Percentiles rank a stretch among this genome's conserved stretches.
phyloP scores from a whole-genome alignment of 1,140 invertebrate genomes.

The Scylla paramamosain region DNA sequence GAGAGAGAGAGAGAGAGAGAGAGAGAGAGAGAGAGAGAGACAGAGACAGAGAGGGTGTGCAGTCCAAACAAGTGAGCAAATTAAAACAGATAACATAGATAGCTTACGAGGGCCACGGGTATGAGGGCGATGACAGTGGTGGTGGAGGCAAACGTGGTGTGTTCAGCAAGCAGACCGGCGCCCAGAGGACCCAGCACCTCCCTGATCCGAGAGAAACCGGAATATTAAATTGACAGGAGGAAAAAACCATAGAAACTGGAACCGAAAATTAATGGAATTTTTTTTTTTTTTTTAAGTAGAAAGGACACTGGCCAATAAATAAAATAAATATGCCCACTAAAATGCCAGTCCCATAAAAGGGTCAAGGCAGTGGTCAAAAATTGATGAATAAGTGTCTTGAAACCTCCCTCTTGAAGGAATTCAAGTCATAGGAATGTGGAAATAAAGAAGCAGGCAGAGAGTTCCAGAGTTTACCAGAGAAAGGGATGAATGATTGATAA shows the following conservation, averaged over 20 bases:
- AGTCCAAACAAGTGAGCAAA: not conserved
- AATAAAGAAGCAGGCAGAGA: too few relatives aligned
- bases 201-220: not conserved
- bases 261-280: not conserved
- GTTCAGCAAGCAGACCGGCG: slow-evolving; percentile 33
- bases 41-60: not conserved
- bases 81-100: not conserved
- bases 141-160: slow-evolving; percentile 44
- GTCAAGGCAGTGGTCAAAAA: too few relatives aligned
- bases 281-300: too few relatives aligned
- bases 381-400: too few relatives aligned
- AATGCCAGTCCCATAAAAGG: too few relatives aligned
- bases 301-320: too few relatives aligned
- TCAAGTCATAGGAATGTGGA: too few relatives aligned
- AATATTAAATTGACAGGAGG: not conserved
- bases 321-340: too few relatives aligned
- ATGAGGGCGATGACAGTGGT: slow-evolving; percentile 57
- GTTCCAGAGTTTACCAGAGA: too few relatives aligned
- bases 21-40: not conserved
- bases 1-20: not conserved
- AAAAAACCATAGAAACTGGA: too few relatives aligned
- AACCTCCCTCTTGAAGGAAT: too few relatives aligned
- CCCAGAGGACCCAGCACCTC: slow-evolving; percentile 59
- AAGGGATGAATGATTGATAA: too few relatives aligned
- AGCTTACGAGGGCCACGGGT: slow-evolving; percentile 34